Percentiles rank a stretch among this genome's conserved stretches.
Conservation (phyloP, 2,888 invertebrate genomes). For the Odontothrips loti region DNA sequence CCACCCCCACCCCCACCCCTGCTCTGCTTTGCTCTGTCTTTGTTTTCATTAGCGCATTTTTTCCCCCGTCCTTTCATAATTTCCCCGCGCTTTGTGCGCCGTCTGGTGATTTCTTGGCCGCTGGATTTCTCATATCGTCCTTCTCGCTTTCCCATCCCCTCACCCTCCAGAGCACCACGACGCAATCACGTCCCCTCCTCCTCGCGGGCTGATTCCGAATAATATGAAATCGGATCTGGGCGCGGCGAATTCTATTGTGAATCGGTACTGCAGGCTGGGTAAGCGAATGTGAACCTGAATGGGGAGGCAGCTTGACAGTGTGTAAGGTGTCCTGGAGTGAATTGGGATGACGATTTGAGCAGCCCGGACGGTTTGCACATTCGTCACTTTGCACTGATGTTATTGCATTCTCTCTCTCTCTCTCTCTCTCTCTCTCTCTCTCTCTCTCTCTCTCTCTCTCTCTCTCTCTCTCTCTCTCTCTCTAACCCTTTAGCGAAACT, state of each 20-base stretch:
- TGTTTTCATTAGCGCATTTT: background rate
- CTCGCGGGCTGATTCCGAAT: background rate
- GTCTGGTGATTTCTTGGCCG: background rate
- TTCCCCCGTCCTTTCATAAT: background rate
- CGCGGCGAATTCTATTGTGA: constrained; percentile 15
- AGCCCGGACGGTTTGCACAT: no score
- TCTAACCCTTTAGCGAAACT: no score
- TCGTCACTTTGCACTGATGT: background rate
- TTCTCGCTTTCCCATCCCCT: background rate
- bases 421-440: no score
- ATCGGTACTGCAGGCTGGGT: background rate
- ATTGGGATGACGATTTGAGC: no score
- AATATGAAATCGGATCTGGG: background rate
- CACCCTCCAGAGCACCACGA: no score
- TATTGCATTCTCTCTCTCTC: background rate
- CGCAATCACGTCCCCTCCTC: no score
- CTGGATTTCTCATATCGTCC: no score
- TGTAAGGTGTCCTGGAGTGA: background rate
- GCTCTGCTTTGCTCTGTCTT: background rate
- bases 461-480: no score
- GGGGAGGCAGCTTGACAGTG: background rate
- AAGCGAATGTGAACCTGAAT: background rate
- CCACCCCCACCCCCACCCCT: background rate
- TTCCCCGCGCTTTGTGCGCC: background rate
- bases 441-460: background rate